Conservation (phyloP, 2,113 vertebrate species). For the Nycticorax nycticorax region DNA sequence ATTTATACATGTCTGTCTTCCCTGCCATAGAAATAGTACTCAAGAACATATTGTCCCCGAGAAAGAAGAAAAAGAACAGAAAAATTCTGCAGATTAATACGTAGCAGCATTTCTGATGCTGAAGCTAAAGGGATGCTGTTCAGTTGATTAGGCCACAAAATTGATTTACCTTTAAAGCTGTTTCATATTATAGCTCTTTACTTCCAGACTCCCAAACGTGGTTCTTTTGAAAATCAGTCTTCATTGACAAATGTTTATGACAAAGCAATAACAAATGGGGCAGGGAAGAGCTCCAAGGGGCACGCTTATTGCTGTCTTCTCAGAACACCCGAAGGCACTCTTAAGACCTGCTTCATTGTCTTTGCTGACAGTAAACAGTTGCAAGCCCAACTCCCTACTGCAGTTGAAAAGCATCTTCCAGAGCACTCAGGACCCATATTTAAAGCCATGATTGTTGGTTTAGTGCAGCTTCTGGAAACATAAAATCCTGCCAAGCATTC, state of each 20-base stretch:
- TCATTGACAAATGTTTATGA: constrained; percentile 36
- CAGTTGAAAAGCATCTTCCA: not conserved
- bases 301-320: not conserved
- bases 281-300: not conserved
- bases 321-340: constrained; percentile 6
- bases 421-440: not conserved
- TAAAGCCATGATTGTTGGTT: not conserved
- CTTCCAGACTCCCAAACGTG: not conserved
- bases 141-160: constrained; percentile 45
- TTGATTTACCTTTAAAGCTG: constrained; percentile 50
- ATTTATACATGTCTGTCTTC: not conserved
- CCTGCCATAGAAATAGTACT: not conserved
- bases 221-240: constrained; percentile 46
- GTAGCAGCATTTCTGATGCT: not conserved
- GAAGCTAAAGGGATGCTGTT: not conserved
- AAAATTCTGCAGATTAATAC: not conserved
- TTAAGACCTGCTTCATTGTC: not conserved
- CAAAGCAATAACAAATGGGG: constrained; percentile 21
- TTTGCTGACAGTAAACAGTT: constrained; percentile 1
- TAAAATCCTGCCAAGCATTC: not conserved
- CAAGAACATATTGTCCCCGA: not conserved
- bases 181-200: constrained; percentile 7
- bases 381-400: not conserved
- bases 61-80: not conserved
- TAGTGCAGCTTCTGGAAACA: not conserved